A percentile compares a stretch with the other conserved stretches of the same genome.
Evolutionary conservation across 1,140 invertebrate species (phyloP).

Genomic region (Drosophila jambulina): DNA sequence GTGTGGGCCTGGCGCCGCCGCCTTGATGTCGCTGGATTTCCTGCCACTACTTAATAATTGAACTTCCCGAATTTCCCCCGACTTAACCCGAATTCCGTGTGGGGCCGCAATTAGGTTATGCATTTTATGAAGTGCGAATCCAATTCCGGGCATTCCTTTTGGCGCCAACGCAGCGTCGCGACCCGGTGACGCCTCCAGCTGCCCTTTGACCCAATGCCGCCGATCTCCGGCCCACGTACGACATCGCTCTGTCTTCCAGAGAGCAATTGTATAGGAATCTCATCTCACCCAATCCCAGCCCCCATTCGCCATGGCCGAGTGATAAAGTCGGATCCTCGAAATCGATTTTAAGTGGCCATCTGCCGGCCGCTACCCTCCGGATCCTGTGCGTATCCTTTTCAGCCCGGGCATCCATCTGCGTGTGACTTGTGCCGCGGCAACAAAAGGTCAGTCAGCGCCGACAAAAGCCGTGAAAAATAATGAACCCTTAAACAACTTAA

Average conservation of each 20-base stretch:
- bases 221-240: slow-evolving; percentile 60
- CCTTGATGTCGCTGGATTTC: slow-evolving; percentile 68
- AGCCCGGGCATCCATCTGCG: slow-evolving; percentile 28
- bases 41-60: slow-evolving; percentile 48
- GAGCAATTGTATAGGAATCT: slow-evolving; percentile 4
- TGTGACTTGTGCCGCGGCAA: slow-evolving; percentile 73
- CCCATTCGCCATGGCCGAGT: slow-evolving; percentile 69
- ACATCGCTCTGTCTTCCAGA: slow-evolving; percentile 57
- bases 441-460: slow-evolving; percentile 50
- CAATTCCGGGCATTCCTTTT: slow-evolving; percentile 53
- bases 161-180: slow-evolving; percentile 68
- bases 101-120: slow-evolving; percentile 60
- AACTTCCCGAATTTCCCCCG: slow-evolving; percentile 14
- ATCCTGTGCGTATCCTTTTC: slow-evolving; percentile 14
- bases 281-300: slow-evolving; percentile 40
- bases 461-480: slow-evolving; percentile 82
- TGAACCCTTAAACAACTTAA: slow-evolving; percentile 78
- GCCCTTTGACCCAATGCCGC: slow-evolving; percentile 71
- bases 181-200: slow-evolving; percentile 68
- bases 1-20: slow-evolving; percentile 56
- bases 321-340: slow-evolving; percentile 54
- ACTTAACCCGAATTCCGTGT: slow-evolving; percentile 6
- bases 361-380: slow-evolving; percentile 43
- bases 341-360: slow-evolving; percentile 75
- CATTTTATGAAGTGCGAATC: slow-evolving; percentile 82